A percentile compares a stretch with the other conserved stretches of the same genome.
These are phyloP conservation scores for Pterocles gutturalis DNA, from an alignment of 2,113 vertebrate genomes.

Conservation along the genomic window DNA sequence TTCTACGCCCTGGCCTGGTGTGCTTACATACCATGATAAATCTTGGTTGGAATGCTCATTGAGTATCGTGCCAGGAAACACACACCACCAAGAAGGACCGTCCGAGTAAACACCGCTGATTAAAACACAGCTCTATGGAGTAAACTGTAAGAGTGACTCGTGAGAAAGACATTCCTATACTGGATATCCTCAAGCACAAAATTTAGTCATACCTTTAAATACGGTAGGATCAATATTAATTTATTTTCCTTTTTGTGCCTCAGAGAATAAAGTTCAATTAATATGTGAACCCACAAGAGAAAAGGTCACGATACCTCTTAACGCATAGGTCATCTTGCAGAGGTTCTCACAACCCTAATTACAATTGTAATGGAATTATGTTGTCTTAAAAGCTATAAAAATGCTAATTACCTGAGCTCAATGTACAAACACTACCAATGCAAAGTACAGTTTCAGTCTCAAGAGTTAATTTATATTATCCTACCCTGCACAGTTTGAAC, in stretches of 20 bases:
- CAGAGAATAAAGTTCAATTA: slow-evolving; percentile 74
- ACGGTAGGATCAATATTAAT: slow-evolving; percentile 91
- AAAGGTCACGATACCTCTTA: slow-evolving; percentile 70
- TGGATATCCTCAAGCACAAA: slow-evolving; percentile 87
- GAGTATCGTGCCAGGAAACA: slow-evolving; percentile 82
- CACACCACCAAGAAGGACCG: slow-evolving; percentile 80
- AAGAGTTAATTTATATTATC: slow-evolving; percentile 39
- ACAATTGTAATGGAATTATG: slow-evolving; percentile 64
- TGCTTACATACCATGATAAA: slow-evolving; percentile 89
- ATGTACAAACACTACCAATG: slow-evolving; percentile 4
- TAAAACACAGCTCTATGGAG: slow-evolving; percentile 80
- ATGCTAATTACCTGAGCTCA: slow-evolving; percentile 47
- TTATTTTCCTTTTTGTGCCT: slow-evolving; percentile 73
- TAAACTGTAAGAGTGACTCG: slow-evolving; percentile 60
- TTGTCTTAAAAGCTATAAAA: slow-evolving; percentile 68
- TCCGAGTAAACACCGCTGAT: slow-evolving; percentile 82
- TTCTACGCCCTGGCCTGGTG: slow-evolving; percentile 71
- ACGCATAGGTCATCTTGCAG: slow-evolving; percentile 66
- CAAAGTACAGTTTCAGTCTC: neutral
- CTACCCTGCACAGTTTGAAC: neutral
- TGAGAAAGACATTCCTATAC: slow-evolving; percentile 61
- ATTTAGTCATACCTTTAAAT: slow-evolving; percentile 85
- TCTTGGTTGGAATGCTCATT: slow-evolving; percentile 88
- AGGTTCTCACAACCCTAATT: slow-evolving; percentile 76
- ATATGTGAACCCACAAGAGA: slow-evolving; percentile 70